Evolutionary conservation across 2,797 vertebrate species (phyloP).

Genomic region (Glossophaga mutica): DNA sequence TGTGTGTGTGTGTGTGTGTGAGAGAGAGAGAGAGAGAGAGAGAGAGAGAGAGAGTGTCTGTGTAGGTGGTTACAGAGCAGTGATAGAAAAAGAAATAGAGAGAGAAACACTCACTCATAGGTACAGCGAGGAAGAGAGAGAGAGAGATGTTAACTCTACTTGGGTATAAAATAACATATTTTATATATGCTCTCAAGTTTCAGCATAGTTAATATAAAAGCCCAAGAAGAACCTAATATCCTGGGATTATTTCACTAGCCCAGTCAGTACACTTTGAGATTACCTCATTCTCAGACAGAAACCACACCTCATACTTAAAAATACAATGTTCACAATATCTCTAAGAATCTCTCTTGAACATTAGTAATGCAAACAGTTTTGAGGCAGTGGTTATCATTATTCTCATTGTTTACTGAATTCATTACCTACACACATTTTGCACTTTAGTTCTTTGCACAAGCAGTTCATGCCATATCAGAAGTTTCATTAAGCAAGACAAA

Average conservation of each 20-base stretch:
- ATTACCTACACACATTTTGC: background rate
- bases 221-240: background rate
- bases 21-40: no score
- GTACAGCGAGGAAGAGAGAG: background rate
- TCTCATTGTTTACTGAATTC: background rate
- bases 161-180: background rate
- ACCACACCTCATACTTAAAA: background rate
- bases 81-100: background rate
- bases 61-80: background rate
- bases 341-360: background rate
- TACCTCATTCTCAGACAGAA: background rate
- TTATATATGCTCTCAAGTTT: background rate
- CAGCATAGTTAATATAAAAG: background rate
- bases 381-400: background rate
- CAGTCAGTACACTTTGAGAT: background rate
- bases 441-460: background rate
- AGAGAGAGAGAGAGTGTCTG: no score
- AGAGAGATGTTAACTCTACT: background rate
- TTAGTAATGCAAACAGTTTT: background rate
- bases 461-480: background rate
- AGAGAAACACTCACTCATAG: background rate
- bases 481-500: background rate
- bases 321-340: background rate
- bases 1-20: background rate
- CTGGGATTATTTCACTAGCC: background rate